These are phyloP conservation scores for Nannoperca obscura DNA, from an alignment of 2,797 vertebrate genomes.

Conservation along the genomic window DNA sequence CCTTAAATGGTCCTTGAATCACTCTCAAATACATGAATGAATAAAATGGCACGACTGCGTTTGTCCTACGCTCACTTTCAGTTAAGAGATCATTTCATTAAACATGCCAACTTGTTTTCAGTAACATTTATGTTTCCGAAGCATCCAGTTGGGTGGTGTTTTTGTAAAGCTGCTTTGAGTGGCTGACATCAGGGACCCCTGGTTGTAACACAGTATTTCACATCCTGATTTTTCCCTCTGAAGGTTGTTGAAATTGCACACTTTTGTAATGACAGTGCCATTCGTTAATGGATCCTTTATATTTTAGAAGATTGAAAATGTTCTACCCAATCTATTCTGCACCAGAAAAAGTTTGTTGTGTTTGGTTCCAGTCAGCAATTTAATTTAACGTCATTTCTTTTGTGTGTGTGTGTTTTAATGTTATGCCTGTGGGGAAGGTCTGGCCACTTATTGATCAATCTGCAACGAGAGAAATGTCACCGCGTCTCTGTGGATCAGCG, in stretches of 20 bases:
- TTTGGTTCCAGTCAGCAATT: slow-evolving; percentile 8
- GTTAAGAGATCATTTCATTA: not conserved
- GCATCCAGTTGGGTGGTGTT: not conserved
- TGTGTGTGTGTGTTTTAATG: slow-evolving; percentile 44
- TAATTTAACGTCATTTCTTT: slow-evolving; percentile 8
- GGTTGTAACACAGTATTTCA: not conserved
- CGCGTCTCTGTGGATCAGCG: slow-evolving; percentile 65
- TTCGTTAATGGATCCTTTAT: not conserved
- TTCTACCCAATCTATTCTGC: not conserved
- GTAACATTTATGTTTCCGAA: not conserved
- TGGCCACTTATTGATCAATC: slow-evolving; percentile 76
- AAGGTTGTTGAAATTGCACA: not conserved
- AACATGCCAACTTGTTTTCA: not conserved
- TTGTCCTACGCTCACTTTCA: not conserved
- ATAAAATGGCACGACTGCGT: not conserved
- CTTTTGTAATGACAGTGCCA: not conserved
- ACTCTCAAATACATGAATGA: not conserved
- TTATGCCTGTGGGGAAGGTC: slow-evolving; percentile 48
- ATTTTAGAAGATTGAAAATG: not conserved
- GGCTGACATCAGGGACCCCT: not conserved
- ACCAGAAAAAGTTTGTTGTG: not conserved
- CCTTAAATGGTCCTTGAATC: not conserved
- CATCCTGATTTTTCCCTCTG: not conserved
- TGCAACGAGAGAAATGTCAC: slow-evolving; percentile 76
- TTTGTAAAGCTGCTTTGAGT: not conserved